Evolutionary conservation across 2,888 invertebrate species (phyloP).

Genomic region (Syritta pipiens): DNA sequence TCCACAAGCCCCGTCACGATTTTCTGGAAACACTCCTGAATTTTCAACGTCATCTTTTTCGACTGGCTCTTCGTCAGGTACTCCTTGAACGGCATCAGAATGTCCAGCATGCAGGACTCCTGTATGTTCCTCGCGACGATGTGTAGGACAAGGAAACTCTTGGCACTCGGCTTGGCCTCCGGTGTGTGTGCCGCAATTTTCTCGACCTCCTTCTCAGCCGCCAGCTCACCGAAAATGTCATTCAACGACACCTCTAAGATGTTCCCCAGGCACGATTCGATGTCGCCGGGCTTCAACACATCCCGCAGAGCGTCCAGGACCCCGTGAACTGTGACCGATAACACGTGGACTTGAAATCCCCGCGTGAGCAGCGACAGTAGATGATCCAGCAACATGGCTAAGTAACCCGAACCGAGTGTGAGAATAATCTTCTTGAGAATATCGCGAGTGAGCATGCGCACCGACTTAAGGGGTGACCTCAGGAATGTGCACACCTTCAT

Average conservation of each 20-base stretch:
- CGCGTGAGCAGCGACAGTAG: conserved; percentile 88
- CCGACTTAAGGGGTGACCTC: conserved; percentile 92
- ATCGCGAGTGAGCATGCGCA: conserved; percentile 90
- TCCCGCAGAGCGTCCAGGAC: conserved; percentile 87
- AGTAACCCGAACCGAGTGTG: conserved; percentile 89
- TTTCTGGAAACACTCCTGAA: conserved; percentile 88
- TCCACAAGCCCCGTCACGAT: conserved; percentile 90
- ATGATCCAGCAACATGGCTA: conserved; percentile 88
- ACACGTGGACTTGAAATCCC: conserved; percentile 96
- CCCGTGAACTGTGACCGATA: conserved; percentile 92
- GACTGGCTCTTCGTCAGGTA: conserved; percentile 88
- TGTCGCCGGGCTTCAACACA: conserved; percentile 86
- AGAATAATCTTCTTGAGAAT: conserved; percentile 95
- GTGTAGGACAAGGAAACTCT: conserved; percentile 91
- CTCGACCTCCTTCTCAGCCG: conserved; percentile 95
- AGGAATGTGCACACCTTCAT: conserved; percentile 94
- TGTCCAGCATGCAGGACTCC: conserved; percentile 86
- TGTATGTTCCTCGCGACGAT: conserved; percentile 90
- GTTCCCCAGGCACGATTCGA: conserved; percentile 88
- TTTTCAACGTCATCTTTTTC: conserved; percentile 88
- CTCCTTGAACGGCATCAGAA: conserved; percentile 90
- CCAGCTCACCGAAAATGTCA: conserved; percentile 92
- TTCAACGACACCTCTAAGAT: conserved; percentile 91
- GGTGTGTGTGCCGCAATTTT: conserved; percentile 90
- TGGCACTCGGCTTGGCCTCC: conserved; percentile 90